Evolutionary conservation across 1,140 invertebrate genomes (phyloP).

Genomic region (Hirudo medicinalis): DNA sequence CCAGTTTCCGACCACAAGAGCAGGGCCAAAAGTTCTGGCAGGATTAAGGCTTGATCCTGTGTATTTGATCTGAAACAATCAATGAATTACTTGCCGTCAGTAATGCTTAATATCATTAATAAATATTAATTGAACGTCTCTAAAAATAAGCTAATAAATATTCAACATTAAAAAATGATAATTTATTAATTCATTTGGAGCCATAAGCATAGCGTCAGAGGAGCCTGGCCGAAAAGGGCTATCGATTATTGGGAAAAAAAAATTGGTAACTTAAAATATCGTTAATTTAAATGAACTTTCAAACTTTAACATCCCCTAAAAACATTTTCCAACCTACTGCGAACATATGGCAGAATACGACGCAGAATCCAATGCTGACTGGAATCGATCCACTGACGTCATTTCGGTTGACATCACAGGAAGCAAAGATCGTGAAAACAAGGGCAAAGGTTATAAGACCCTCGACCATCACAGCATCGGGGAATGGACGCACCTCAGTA

Average conservation of each 20-base stretch:
- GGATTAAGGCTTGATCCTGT: conserved; percentile 37
- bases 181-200: too few species aligned
- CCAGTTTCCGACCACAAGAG: conserved; percentile 57
- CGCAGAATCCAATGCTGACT: conserved; percentile 65
- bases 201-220: too few species aligned
- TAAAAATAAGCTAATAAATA: too few species aligned
- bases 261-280: too few species aligned
- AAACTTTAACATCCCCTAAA: neutral
- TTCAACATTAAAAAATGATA: too few species aligned
- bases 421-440: conserved; percentile 72
- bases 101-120: too few species aligned
- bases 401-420: conserved; percentile 60
- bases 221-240: too few species aligned
- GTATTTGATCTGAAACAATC: conserved; percentile 29
- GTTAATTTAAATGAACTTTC: too few species aligned
- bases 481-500: conserved; percentile 23
- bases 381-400: conserved; percentile 74
- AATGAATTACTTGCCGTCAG: too few species aligned
- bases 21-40: conserved; percentile 36
- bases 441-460: conserved; percentile 73
- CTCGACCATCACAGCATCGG: conserved; percentile 67
- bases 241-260: too few species aligned
- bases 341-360: conserved; percentile 68
- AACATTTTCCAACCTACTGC: conserved; percentile 39
- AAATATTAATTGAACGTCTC: too few species aligned